Evolutionary conservation across 2,888 invertebrate genomes (phyloP), one percentile per base, ranked within the genome.

Genomic region (Seira sanloemensis): DNA sequence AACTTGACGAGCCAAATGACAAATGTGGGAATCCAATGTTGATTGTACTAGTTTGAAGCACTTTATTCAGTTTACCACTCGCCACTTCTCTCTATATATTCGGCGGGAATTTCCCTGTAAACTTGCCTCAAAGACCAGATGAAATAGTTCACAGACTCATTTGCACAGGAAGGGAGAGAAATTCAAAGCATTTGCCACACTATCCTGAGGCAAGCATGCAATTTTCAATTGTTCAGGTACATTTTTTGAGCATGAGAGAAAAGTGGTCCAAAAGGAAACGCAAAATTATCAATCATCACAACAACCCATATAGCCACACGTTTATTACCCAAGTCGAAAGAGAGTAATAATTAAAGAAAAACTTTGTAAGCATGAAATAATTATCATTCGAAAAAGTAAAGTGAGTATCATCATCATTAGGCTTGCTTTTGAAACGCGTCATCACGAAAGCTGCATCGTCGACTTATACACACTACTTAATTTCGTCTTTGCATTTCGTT

Each of bases 251-350:
- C 4, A 54, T 18, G n/a, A 25, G 58, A n/a, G 71, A 73, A 74
- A 80, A 80, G 80, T 80, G 80, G 80, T 80, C 74, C 74, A 80
- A 80, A 27, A 74, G 80, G 74, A 80, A 80, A 74, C n/a, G 16
- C 66, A 1, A 46, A 27, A 4, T 37, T 37, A 4, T 7, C 37
- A 37, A 12, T 4, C 37, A 37, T 37, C 12, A 7, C 4, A 37
- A 7, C 5, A 37, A 7, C 5, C 37, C 37, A 37, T 37, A 37
- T 37, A 37, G 37, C 37, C 37, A 37, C 12, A 4, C 12, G 37
- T 37, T 37, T 12, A 12, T 37, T 4, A 7, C 12, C 4, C 37
- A 37, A 37, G n/a, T 37, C 4, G 12, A 37, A 37, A 7, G 37
- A 7, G 12, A 37, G 4, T 37, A 37, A 37, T 37, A 37, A 37